Conservation (phyloP, 2,113 vertebrate genomes). For the Ancistrus triradiatus region DNA sequence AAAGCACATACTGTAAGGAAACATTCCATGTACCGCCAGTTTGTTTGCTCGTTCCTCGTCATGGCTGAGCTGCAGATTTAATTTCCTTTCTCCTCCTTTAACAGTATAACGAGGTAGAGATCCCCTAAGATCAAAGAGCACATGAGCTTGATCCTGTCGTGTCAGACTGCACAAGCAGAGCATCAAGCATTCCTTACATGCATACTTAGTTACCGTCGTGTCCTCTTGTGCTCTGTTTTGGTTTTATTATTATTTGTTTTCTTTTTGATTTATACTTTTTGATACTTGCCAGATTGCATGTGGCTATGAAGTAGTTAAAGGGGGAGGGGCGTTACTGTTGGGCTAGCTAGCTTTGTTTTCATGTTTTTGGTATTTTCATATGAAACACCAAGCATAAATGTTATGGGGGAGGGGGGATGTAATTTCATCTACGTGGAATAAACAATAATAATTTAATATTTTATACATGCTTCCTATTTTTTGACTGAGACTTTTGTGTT, state of each 20-base stretch:
- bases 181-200: constrained; percentile 58
- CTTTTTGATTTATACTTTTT: constrained; percentile 52
- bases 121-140: constrained; percentile 58
- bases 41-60: constrained; percentile 18
- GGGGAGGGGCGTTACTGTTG: constrained; percentile 52
- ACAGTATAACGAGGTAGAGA: constrained; percentile 53
- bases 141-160: constrained; percentile 64
- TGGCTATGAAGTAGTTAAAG: constrained; percentile 61
- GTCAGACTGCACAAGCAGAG: constrained; percentile 60
- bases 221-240: constrained; percentile 57
- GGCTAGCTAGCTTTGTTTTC: constrained; percentile 58
- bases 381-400: constrained; percentile 57
- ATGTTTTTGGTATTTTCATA: constrained; percentile 59
- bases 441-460: constrained; percentile 55
- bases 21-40: constrained; percentile 60
- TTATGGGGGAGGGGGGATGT: constrained; percentile 62
- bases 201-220: constrained; percentile 59
- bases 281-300: constrained; percentile 64
- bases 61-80: constrained; percentile 48
- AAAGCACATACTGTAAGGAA: constrained; percentile 45
- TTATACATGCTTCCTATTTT: constrained; percentile 25
- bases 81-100: constrained; percentile 41
- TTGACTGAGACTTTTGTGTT: no score
- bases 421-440: constrained; percentile 74
- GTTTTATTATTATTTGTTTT: no score